A percentile compares a stretch with the other conserved stretches of the same genome.
Evolutionary conservation across 2,888 invertebrate genomes (phyloP).

Genomic region (Caenorhabditis zanzibari): DNA sequence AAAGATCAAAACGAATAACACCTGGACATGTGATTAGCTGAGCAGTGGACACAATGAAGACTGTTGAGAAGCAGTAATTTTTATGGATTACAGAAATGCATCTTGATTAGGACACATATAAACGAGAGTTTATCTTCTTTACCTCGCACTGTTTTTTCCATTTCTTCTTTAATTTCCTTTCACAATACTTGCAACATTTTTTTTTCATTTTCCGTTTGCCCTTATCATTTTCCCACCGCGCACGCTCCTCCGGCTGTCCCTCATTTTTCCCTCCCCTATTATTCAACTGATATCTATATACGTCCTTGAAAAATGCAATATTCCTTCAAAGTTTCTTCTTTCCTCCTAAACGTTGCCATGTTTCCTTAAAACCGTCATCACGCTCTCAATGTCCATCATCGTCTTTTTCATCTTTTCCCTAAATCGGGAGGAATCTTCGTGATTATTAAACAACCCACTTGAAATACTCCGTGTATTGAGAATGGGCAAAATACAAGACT

Average conservation of each 20-base stretch:
- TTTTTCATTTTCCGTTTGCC: background rate
- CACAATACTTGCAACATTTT: no score
- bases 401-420: conserved; percentile 13
- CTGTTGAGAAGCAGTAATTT: background rate
- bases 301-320: conserved; percentile 25
- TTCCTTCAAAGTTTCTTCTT: conserved; percentile 10
- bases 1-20: conserved; percentile 4
- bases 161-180: no score
- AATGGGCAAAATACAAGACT: conserved; percentile 3
- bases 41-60: no score
- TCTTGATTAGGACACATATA: no score
- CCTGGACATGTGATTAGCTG: conserved; percentile 3
- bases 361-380: conserved; percentile 19
- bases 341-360: conserved; percentile 41
- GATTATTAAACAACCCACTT: conserved; percentile 65
- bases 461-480: conserved; percentile 34
- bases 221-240: background rate
- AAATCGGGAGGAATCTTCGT: conserved; percentile 26
- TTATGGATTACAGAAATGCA: no score
- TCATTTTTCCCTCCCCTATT: background rate
- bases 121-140: no score
- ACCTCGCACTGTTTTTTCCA: no score
- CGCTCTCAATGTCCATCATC: conserved; percentile 53
- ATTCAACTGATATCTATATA: conserved; percentile 3
- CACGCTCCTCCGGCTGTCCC: background rate